phyloP scores from a whole-genome alignment of 2,113 vertebrate species.

The Alouatta palliata region DNA sequence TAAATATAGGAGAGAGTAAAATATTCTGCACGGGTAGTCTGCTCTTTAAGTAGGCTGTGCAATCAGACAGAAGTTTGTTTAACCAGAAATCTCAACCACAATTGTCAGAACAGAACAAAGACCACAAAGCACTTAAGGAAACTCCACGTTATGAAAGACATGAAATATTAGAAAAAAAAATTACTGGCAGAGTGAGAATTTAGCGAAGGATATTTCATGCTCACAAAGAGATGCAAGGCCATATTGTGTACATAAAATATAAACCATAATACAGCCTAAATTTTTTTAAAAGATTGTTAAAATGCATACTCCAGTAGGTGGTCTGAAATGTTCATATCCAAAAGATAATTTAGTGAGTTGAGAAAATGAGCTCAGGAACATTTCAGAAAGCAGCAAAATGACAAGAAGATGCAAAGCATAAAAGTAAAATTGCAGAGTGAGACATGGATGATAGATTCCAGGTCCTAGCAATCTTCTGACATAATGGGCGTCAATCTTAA shows the following conservation, averaged over 20 bases:
- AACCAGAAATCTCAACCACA: not conserved
- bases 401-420: not conserved
- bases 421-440: not conserved
- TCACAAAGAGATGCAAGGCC: not conserved
- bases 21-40: too few relatives aligned
- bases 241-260: not conserved
- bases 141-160: not conserved
- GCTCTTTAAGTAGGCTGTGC: not conserved
- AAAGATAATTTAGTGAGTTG: not conserved
- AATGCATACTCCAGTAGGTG: not conserved
- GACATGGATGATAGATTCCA: not conserved
- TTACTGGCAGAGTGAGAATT: not conserved
- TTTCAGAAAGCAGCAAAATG: not conserved
- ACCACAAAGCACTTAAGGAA: not conserved
- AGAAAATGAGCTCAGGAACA: not conserved
- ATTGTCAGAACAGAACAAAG: not conserved
- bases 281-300: not conserved
- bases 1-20: not conserved
- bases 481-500: not conserved
- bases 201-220: not conserved
- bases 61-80: not conserved
- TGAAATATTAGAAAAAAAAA: not conserved
- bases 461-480: too few relatives aligned
- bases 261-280: not conserved
- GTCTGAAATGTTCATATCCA: not conserved